Evolutionary conservation across 2,888 invertebrate species (phyloP).

Genomic region (Myathropa florea): DNA sequence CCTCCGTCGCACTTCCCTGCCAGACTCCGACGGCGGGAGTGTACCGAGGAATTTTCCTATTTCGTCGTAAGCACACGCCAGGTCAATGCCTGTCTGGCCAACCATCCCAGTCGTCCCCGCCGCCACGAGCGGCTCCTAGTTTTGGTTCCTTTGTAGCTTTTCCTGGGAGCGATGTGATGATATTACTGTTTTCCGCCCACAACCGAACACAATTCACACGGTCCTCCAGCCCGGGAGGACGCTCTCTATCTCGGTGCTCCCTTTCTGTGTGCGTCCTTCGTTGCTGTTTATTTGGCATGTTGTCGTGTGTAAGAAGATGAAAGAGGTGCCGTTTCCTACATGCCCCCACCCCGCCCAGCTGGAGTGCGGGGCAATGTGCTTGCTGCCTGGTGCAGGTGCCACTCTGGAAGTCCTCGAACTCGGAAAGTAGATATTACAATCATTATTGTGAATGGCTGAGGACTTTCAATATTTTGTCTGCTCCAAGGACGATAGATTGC

Average conservation of each 20-base stretch:
- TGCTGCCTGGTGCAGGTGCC: conserved; percentile 64
- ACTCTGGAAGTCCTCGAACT: conserved; percentile 69
- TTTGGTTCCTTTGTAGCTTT: conserved; percentile 51
- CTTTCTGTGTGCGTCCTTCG: not conserved
- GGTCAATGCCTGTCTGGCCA: conserved; percentile 71
- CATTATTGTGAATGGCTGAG: conserved; percentile 67
- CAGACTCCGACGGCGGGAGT: conserved; percentile 32
- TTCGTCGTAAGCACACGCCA: conserved; percentile 69
- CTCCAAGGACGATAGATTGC: conserved; percentile 68
- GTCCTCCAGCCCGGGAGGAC: conserved; percentile 22
- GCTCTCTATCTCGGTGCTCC: not conserved
- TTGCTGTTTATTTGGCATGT: conserved; percentile 68
- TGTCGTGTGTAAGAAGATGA: conserved; percentile 66
- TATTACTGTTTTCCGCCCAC: conserved; percentile 57
- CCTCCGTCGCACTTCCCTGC: conserved; percentile 8
- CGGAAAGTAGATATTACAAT: conserved; percentile 69
- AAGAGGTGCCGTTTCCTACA: conserved; percentile 43
- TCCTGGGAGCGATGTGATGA: conserved; percentile 46
- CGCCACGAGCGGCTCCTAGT: conserved; percentile 1
- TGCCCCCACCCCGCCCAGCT: not conserved
- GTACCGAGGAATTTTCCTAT: conserved; percentile 65
- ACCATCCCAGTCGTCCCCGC: conserved; percentile 17
- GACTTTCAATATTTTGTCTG: conserved; percentile 71
- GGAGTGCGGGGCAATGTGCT: conserved; percentile 33
- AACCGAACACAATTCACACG: conserved; percentile 64